These are phyloP conservation scores for Latrodectus hesperus DNA, from an alignment of 2,888 invertebrate genomes.

Conservation along the genomic window DNA sequence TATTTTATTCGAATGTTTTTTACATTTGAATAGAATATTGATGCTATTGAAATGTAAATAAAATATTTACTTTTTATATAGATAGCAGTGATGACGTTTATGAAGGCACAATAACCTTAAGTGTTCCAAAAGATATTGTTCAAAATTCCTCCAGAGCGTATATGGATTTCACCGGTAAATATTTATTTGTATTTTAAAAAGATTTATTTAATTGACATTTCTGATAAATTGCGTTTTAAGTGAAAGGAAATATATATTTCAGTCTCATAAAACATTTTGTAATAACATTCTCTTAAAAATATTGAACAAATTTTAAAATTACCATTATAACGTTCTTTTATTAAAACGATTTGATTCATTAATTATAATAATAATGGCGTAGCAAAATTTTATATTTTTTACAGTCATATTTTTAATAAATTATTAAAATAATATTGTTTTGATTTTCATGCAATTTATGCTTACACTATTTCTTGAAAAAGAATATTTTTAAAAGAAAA, in stretches of 20 bases:
- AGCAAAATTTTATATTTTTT: no score
- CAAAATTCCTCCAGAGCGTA: slow-evolving; percentile 81
- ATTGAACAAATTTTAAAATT: background rate
- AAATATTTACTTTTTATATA: background rate
- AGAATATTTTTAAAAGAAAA: no score
- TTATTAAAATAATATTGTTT: no score
- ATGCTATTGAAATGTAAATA: no score
- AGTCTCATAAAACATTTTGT: no score
- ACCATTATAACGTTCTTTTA: background rate
- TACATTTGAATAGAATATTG: no score
- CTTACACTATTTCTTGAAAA: no score
- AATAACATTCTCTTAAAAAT: background rate
- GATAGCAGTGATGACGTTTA: background rate
- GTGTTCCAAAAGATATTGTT: slow-evolving; percentile 78
- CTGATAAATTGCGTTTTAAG: background rate
- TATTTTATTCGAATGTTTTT: no score
- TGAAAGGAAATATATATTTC: background rate
- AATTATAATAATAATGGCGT: no score
- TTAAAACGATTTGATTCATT: no score
- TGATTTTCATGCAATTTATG: no score
- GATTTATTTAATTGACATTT: background rate
- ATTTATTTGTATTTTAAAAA: background rate
- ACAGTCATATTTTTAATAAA: no score
- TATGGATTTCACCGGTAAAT: slow-evolving; percentile 76
- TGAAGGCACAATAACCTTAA: slow-evolving; percentile 71